Conservation (phyloP, 2,888 invertebrate species). For the Rhaphigaster nebulosa region DNA sequence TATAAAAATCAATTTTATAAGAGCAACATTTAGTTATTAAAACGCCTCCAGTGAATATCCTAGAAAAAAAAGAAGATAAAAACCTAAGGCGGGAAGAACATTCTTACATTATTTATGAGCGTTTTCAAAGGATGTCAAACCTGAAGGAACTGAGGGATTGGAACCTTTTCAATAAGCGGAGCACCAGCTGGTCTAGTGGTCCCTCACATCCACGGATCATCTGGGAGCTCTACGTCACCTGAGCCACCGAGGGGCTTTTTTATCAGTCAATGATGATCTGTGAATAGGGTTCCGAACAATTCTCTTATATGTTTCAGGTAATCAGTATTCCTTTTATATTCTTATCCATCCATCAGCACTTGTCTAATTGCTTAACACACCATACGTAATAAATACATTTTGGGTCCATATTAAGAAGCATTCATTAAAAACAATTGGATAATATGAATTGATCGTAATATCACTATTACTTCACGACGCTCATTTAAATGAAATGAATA, state of each 20-base stretch:
- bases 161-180: constrained; percentile 19
- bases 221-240: not conserved
- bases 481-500: no score
- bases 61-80: not conserved
- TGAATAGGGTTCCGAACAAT: not conserved
- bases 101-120: not conserved
- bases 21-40: not conserved
- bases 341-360: no score
- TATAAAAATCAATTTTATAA: not conserved
- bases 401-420: no score
- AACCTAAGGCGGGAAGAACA: not conserved
- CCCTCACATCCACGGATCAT: constrained; percentile 3
- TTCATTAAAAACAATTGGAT: no score
- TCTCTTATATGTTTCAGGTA: not conserved
- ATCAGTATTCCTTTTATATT: no score
- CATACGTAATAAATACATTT: no score
- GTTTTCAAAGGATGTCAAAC: not conserved
- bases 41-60: not conserved
- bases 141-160: constrained; percentile 20
- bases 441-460: no score
- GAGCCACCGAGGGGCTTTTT: not conserved
- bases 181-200: not conserved
- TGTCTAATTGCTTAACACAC: no score
- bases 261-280: not conserved
- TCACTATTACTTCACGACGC: no score